Percentiles rank a stretch among this genome's conserved stretches.
phyloP scores from a whole-genome alignment of 2,797 vertebrate species.

The Anniella stebbinsi region DNA sequence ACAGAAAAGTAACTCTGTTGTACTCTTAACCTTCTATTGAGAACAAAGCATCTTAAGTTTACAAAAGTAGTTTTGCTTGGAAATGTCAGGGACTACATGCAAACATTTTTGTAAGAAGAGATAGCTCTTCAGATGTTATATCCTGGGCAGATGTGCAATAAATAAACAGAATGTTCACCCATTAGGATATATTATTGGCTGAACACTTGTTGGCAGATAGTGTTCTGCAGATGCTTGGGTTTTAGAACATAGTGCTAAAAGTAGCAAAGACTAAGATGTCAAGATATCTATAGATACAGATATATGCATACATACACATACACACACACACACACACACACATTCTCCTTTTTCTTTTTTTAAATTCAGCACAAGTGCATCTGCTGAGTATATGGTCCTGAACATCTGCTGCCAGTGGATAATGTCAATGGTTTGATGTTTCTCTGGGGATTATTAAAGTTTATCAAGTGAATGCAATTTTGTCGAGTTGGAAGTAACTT shows the following conservation, averaged over 20 bases:
- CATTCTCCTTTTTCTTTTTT: conserved; percentile 5
- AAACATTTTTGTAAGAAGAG: background rate
- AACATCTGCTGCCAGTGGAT: conserved; percentile 30
- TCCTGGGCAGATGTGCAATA: background rate
- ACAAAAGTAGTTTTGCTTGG: background rate
- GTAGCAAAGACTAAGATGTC: conserved; percentile 15
- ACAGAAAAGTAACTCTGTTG: background rate
- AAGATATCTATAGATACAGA: background rate
- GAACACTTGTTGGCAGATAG: conserved; percentile 3
- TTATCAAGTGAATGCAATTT: conserved; percentile 29
- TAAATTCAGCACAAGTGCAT: conserved; percentile 15
- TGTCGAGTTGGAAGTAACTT: background rate
- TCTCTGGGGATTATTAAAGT: conserved; percentile 22
- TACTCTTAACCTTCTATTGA: background rate
- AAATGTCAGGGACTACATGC: background rate
- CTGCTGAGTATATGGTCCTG: conserved; percentile 38
- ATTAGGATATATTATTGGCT: background rate
- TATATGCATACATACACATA: too few species aligned
- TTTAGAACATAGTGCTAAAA: conserved; percentile 18
- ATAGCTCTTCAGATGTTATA: background rate
- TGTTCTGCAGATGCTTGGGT: background rate
- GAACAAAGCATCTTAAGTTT: background rate
- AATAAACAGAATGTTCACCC: background rate
- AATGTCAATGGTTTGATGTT: conserved; percentile 40
- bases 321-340: too few species aligned